These are phyloP conservation scores for Cromileptes altivelis DNA, from an alignment of 2,113 vertebrate genomes.

Conservation along the genomic window DNA sequence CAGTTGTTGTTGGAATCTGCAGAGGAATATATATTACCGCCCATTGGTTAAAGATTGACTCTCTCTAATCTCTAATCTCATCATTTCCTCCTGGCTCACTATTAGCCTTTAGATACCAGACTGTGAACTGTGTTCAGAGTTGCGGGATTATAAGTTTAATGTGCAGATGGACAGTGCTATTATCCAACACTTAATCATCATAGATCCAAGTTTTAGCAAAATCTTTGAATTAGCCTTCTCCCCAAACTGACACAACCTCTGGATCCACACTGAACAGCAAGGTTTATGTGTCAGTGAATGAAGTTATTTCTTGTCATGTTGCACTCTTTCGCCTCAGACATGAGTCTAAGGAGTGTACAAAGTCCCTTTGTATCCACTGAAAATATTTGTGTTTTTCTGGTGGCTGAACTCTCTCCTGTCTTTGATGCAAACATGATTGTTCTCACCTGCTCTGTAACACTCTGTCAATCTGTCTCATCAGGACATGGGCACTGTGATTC, in stretches of 20 bases:
- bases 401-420: not conserved
- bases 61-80: no score
- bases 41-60: no score
- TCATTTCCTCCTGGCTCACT: no score
- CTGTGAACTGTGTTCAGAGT: no score
- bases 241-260: no score
- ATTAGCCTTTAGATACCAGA: no score
- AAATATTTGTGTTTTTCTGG: not conserved
- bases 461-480: slow-evolving; percentile 62
- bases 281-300: not conserved
- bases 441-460: not conserved
- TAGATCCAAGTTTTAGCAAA: not conserved
- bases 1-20: no score
- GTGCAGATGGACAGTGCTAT: not conserved
- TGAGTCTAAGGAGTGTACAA: no score
- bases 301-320: not conserved
- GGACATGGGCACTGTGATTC: slow-evolving; percentile 98
- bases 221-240: not conserved
- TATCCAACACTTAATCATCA: not conserved
- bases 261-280: not conserved
- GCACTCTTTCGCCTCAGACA: not conserved
- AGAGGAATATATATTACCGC: no score
- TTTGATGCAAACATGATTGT: not conserved
- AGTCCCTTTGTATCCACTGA: not conserved
- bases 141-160: not conserved